Evolutionary conservation across 1,140 invertebrate genomes (phyloP).

Genomic region (Platyscapa corneri): DNA sequence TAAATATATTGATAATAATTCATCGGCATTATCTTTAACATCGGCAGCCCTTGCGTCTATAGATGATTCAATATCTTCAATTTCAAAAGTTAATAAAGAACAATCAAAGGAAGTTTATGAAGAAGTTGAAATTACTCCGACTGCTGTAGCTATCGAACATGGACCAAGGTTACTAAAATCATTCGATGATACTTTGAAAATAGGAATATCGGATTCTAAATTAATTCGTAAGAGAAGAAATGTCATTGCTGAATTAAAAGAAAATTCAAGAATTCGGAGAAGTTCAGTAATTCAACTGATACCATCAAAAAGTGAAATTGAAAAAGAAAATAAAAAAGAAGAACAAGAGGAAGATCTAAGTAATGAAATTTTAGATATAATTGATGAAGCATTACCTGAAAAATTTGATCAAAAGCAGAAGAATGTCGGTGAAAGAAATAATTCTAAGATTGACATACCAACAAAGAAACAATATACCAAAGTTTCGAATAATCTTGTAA

Average conservation of each 20-base stretch:
- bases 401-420: conserved; percentile 33
- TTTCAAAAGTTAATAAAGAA: conserved; percentile 56
- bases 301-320: conserved; percentile 62
- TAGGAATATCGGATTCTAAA: not conserved
- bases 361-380: conserved; percentile 71
- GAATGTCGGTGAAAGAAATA: conserved; percentile 40
- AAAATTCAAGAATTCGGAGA: conserved; percentile 39
- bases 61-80: conserved; percentile 27
- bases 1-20: not conserved
- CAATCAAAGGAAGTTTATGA: conserved; percentile 56
- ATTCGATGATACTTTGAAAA: not conserved
- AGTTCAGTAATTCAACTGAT: conserved; percentile 66
- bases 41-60: not conserved
- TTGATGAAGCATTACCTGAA: conserved; percentile 66
- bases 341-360: conserved; percentile 66
- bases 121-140: conserved; percentile 65
- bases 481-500: not conserved
- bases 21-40: not conserved
- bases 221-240: conserved; percentile 30
- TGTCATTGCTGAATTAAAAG: conserved; percentile 6
- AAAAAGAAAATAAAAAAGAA: conserved; percentile 57
- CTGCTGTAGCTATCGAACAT: conserved; percentile 72
- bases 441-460: not conserved
- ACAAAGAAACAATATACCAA: not conserved
- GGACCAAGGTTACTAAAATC: conserved; percentile 67